These are phyloP conservation scores for Drosophila arawakana DNA, from an alignment of 1,140 invertebrate genomes.

Conservation along the genomic window DNA sequence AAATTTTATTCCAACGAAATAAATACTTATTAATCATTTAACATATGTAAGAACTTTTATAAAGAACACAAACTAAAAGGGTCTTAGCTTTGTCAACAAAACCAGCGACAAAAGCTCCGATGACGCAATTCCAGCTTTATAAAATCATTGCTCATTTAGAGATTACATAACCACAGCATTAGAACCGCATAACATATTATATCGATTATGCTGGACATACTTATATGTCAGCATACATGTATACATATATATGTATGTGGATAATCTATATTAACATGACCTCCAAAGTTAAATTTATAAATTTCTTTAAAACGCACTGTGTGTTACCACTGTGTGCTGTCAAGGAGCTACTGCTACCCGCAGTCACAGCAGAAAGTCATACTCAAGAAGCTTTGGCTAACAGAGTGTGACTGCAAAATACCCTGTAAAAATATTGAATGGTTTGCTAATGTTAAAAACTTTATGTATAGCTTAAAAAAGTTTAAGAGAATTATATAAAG, in stretches of 20 bases:
- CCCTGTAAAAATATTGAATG: not conserved
- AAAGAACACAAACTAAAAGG: too few species aligned
- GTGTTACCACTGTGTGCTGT: conserved; percentile 36
- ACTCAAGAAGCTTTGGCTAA: not conserved
- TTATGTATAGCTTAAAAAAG: too few species aligned
- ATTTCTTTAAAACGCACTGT: not conserved
- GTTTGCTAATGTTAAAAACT: too few species aligned
- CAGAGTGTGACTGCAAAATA: not conserved
- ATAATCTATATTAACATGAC: not conserved
- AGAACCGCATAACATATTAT: not conserved
- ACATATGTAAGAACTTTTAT: too few species aligned
- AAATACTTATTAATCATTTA: too few species aligned
- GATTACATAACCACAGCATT: too few species aligned
- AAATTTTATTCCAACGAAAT: not conserved
- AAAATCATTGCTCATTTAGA: not conserved
- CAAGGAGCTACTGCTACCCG: not conserved
- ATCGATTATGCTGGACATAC: conserved; percentile 8
- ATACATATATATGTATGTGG: not conserved
- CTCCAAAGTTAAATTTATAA: conserved; percentile 6
- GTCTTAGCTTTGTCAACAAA: too few species aligned
- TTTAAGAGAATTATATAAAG: too few species aligned
- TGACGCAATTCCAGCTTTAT: not conserved
- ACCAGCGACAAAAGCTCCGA: not conserved
- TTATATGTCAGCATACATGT: not conserved
- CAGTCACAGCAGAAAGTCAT: not conserved